Evolutionary conservation across 2,888 invertebrate genomes (phyloP).

Genomic region (Nymphalis c-album): DNA sequence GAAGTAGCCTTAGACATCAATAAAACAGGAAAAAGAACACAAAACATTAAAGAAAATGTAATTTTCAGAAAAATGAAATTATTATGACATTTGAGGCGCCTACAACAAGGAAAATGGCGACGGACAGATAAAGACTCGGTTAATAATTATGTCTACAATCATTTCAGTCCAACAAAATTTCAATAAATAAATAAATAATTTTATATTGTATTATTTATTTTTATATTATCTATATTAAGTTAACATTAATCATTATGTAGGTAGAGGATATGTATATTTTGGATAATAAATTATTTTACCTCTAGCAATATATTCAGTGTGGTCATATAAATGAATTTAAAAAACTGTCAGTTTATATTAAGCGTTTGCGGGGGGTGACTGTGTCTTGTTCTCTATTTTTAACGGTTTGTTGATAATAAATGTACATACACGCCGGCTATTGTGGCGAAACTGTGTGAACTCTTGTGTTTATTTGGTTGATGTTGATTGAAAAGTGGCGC

Average conservation of each 20-base stretch:
- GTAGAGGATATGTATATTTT: too few relatives aligned
- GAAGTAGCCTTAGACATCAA: slow-evolving; percentile 51
- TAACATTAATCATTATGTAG: background rate
- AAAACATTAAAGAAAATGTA: slow-evolving; percentile 74
- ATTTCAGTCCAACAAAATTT: too few relatives aligned
- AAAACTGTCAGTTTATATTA: slow-evolving; percentile 63
- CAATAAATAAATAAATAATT: background rate
- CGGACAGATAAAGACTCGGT: slow-evolving; percentile 40
- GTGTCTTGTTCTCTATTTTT: slow-evolving; percentile 56
- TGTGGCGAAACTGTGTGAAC: slow-evolving; percentile 52
- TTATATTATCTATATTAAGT: background rate
- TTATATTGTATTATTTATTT: background rate
- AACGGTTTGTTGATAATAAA: slow-evolving; percentile 76
- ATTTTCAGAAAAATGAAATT: slow-evolving; percentile 74
- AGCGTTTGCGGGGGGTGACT: slow-evolving; percentile 50
- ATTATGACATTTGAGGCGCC: slow-evolving; percentile 82
- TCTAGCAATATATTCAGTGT: slow-evolving; percentile 27
- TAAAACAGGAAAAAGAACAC: slow-evolving; percentile 62
- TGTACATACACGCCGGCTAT: slow-evolving; percentile 47
- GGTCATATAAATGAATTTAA: slow-evolving; percentile 41
- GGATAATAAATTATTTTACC: background rate
- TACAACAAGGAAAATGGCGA: slow-evolving; percentile 82
- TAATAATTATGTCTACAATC: slow-evolving; percentile 9
- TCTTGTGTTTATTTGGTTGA: slow-evolving; percentile 46
- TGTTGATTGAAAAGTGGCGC: slow-evolving; percentile 56